These are phyloP conservation scores for Myotis davidii DNA, from an alignment of 2,113 vertebrate genomes.

Conservation along the genomic window DNA sequence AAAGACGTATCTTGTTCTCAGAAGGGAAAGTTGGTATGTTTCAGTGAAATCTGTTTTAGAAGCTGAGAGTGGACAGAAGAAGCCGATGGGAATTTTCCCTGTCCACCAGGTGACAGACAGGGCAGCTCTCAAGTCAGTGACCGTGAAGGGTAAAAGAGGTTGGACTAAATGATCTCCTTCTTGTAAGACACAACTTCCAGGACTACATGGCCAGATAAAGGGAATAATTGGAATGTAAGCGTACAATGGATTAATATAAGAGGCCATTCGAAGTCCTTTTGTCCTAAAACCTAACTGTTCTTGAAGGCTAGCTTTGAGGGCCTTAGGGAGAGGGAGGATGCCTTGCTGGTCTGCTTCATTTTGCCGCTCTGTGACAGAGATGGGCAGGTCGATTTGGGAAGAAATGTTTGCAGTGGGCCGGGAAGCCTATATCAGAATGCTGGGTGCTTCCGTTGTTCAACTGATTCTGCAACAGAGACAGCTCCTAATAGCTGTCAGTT, in stretches of 20 bases:
- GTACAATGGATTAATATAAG: rapidly evolving
- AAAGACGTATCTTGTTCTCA: neutral
- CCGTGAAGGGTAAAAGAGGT: neutral
- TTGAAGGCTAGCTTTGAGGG: neutral
- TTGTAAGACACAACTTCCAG: neutral
- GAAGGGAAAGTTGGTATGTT: neutral
- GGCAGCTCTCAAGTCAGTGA: neutral
- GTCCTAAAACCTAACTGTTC: neutral
- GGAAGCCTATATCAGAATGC: neutral
- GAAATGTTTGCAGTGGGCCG: neutral
- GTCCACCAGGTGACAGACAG: neutral
- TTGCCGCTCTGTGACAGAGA: neutral
- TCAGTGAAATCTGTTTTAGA: conserved; percentile 14
- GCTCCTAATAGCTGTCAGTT: neutral
- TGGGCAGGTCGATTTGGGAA: neutral
- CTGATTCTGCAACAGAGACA: neutral
- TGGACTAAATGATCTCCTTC: neutral
- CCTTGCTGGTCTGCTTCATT: neutral
- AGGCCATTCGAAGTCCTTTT: neutral
- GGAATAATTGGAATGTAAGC: neutral
- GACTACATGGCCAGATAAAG: neutral
- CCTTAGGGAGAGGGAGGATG: neutral
- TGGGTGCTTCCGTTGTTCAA: neutral
- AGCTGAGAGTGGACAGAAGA: neutral
- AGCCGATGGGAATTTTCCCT: neutral